phyloP scores from a whole-genome alignment of 23 tunicate genomes.

The Diplosoma virens region DNA sequence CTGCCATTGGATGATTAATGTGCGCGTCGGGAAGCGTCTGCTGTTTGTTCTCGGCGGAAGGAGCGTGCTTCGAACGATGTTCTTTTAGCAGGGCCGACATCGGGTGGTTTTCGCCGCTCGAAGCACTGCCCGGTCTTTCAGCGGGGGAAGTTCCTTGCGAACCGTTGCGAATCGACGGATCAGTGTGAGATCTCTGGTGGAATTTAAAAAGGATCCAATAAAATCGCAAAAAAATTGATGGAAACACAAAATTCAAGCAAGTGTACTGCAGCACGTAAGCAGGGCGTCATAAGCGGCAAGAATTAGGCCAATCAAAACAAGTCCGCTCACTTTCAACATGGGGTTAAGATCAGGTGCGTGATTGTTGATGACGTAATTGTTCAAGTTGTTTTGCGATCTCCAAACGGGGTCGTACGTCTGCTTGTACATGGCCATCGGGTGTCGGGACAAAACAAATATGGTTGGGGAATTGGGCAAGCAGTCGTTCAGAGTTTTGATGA shows the following conservation, averaged over 20 bases:
- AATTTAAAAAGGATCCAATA: background rate
- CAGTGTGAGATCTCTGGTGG: slow-evolving; percentile 38
- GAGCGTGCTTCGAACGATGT: slow-evolving; percentile 38
- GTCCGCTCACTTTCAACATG: too few relatives aligned
- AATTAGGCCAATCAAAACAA: too few relatives aligned
- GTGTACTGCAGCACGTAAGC: too few relatives aligned
- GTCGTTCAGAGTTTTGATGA: slow-evolving; percentile 65
- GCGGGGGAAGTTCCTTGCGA: slow-evolving; percentile 77
- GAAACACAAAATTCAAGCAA: background rate
- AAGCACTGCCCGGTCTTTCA: background rate
- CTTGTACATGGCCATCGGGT: background rate
- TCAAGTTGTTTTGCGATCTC: too few relatives aligned
- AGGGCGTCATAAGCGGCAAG: too few relatives aligned
- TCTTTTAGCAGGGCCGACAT: slow-evolving; percentile 51
- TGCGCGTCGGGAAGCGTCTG: background rate
- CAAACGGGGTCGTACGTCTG: too few relatives aligned
- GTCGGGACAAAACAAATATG: slow-evolving; percentile 65
- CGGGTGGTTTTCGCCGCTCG: slow-evolving; percentile 41
- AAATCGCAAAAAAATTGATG: too few relatives aligned
- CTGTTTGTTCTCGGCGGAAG: background rate
- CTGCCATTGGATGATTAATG: slow-evolving; percentile 4
- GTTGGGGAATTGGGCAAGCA: slow-evolving; percentile 55
- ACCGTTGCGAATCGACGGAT: slow-evolving; percentile 39
- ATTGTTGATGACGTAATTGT: too few relatives aligned
- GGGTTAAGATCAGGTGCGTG: too few relatives aligned